These are phyloP conservation scores for Drosophila austrosaltans DNA, from an alignment of 2,888 invertebrate genomes.

Conservation along the genomic window DNA sequence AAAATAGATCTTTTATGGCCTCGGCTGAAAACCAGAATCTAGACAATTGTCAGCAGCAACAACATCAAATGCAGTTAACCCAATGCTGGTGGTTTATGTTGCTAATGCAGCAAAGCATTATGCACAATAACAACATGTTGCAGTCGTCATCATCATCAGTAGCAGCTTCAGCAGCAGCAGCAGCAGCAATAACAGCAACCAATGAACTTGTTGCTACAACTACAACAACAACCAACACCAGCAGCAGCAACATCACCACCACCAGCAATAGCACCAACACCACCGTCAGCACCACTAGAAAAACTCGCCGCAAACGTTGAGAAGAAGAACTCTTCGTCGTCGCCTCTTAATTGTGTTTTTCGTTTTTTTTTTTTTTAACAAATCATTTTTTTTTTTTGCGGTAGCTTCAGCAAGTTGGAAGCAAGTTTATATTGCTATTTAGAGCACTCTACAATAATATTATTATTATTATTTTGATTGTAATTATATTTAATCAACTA, in stretches of 20 bases:
- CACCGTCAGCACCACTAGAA: slow-evolving; percentile 32
- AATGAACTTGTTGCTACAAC: slow-evolving; percentile 17
- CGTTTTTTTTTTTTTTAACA: slow-evolving; percentile 13
- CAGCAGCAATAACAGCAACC: slow-evolving; percentile 23
- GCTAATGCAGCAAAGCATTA: slow-evolving; percentile 81
- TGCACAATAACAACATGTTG: slow-evolving; percentile 53
- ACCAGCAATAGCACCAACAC: slow-evolving; percentile 22
- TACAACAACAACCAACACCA: not conserved
- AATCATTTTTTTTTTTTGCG: slow-evolving; percentile 8
- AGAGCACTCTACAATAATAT: slow-evolving; percentile 22
- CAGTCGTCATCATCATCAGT: slow-evolving; percentile 34
- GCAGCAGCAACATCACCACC: slow-evolving; percentile 17
- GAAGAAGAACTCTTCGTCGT: slow-evolving; percentile 29
- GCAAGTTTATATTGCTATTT: not conserved
- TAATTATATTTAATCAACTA: slow-evolving; percentile 12
- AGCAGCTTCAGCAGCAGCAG: slow-evolving; percentile 31
- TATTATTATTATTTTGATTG: slow-evolving; percentile 10
- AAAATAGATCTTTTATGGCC: slow-evolving; percentile 78
- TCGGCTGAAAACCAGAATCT: slow-evolving; percentile 53
- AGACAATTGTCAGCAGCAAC: slow-evolving; percentile 48
- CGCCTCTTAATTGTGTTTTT: slow-evolving; percentile 22
- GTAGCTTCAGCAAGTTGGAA: slow-evolving; percentile 1
- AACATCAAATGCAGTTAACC: slow-evolving; percentile 72
- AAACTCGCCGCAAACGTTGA: slow-evolving; percentile 55
- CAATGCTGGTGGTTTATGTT: slow-evolving; percentile 82